Evolutionary conservation across 2,888 invertebrate species (phyloP), one percentile per base, ranked within the genome.

Genomic region (Drosophila meridionalis): DNA sequence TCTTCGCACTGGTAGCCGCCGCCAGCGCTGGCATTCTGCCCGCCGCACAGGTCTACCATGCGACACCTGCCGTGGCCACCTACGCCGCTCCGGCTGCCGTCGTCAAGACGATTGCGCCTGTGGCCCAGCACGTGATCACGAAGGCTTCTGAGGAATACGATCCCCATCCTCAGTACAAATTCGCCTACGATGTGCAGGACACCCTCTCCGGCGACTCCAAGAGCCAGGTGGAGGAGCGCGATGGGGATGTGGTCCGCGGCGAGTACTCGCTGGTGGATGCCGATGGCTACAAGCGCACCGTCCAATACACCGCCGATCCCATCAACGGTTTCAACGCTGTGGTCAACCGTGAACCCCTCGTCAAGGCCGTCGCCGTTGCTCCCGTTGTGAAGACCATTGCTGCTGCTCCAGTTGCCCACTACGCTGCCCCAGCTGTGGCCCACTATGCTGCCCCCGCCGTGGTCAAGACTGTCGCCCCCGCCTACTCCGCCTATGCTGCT

Each of bases 191-290:
- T 71, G 91, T 93, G 8, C 89, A 93, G 58, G 93, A 93, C 71
- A 69, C 87, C 3, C 45, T 92, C 4, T 92, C 93, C 20, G 93
- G 93, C 3, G 93, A 93, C 66, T 90, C 91, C 26, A 93, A 93
- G 87, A 92, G 88, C 66, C 93, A 93, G 75, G 83, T 89, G 28
- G 93, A 93, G 73, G 89, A 91, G 38, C 92, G 93, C 40, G 91
- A 93, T 76, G 93, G 93, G 28, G 93, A 93, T 79, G 87, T 92
- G 32, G 93, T 93, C 2, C 91, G 89, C 74, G 93, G 93, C 42
- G 92, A 92, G 64, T 93, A 93, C 76, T 92, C 93, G 0, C 71
- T 93, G 63, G 80, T 91, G 56, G 93, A 93, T 80, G 82, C 93
- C 47, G 93, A 93, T 88, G 93, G 93, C 14, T 91, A 78, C 73